These are phyloP conservation scores for Gryllus longicercus DNA, from an alignment of 2,888 invertebrate species.

Conservation along the genomic window DNA sequence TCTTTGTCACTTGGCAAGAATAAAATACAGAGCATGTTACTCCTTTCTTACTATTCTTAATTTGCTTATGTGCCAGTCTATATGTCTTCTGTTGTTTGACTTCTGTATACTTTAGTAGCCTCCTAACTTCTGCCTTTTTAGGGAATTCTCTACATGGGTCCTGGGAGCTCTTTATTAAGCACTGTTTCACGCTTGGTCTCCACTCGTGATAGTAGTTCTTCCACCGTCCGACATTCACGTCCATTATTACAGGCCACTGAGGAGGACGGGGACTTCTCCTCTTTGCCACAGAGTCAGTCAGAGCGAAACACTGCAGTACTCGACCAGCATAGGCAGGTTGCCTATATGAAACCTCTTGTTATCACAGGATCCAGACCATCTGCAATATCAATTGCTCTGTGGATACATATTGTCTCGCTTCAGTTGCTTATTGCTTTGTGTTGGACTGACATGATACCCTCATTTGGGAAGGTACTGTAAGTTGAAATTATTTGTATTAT, in stretches of 20 bases:
- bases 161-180: conserved; percentile 42
- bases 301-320: neutral
- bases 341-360: conserved; percentile 25
- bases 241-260: conserved; percentile 45
- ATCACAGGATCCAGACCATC: neutral
- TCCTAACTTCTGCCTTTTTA: conserved; percentile 19
- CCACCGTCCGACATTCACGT: conserved; percentile 42
- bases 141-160: conserved; percentile 22
- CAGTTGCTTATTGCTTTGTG: conserved; percentile 48
- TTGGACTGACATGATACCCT: conserved; percentile 54
- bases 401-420: conserved; percentile 51
- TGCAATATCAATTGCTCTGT: conserved; percentile 47
- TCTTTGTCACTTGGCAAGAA: too few species aligned
- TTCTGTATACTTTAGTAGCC: neutral
- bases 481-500: neutral
- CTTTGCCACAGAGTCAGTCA: conserved; percentile 8
- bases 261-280: conserved; percentile 41
- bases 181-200: conserved; percentile 55
- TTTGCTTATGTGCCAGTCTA: conserved; percentile 8
- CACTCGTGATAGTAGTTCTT: conserved; percentile 47
- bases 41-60: neutral
- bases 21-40: neutral
- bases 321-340: conserved; percentile 23
- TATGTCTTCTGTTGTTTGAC: neutral
- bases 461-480: conserved; percentile 51